A percentile compares a stretch with the other conserved stretches of the same genome.
Evolutionary conservation across 2,113 vertebrate genomes (phyloP).

Genomic region (Corythornis cristatus): DNA sequence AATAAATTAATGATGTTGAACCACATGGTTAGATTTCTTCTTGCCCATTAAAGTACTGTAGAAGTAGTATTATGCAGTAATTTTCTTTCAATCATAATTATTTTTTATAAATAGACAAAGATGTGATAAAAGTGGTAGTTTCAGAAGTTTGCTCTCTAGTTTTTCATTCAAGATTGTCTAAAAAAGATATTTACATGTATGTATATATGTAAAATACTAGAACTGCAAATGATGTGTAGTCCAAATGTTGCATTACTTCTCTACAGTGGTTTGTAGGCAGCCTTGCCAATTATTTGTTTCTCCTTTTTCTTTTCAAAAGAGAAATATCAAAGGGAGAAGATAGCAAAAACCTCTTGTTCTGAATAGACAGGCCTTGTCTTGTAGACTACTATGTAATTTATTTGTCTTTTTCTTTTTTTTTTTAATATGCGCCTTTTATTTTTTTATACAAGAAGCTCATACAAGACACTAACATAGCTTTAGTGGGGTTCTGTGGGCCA

Average conservation of each 20-base stretch:
- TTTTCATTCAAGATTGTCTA: not conserved
- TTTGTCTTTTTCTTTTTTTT: not conserved
- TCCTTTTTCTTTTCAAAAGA: not conserved
- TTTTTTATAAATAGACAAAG: not conserved
- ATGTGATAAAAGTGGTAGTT: not conserved
- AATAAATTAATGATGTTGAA: not conserved
- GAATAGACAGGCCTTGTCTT: not conserved
- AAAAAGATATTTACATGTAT: not conserved
- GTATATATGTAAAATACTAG: not conserved
- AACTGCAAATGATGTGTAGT: not conserved
- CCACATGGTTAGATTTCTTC: not conserved
- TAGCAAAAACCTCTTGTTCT: not conserved
- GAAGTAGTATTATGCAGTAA: not conserved
- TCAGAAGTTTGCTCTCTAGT: not conserved
- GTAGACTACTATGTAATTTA: not conserved
- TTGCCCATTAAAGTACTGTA: not conserved
- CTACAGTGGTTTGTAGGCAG: not conserved
- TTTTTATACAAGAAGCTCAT: not conserved
- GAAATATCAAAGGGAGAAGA: not conserved
- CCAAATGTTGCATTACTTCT: not conserved
- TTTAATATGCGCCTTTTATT: not conserved
- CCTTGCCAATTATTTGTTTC: not conserved
- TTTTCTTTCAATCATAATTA: not conserved
- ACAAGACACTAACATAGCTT: not conserved
- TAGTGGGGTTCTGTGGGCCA: not conserved